Evolutionary conservation across 2,113 vertebrate genomes (phyloP).

Genomic region (Nicator chloris): DNA sequence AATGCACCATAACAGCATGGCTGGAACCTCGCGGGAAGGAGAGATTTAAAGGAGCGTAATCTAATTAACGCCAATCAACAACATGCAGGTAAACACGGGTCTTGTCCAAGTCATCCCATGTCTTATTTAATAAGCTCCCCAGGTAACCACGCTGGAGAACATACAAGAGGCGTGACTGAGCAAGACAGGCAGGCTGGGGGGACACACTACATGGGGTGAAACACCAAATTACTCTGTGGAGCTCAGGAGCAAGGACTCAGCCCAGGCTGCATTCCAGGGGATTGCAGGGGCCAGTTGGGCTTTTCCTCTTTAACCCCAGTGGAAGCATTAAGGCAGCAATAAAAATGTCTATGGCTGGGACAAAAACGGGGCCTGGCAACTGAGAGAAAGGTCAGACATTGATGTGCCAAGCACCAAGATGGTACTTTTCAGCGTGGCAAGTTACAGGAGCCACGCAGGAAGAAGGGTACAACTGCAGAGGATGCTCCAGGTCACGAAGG

Average conservation of each 20-base stretch:
- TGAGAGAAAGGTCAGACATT: background rate
- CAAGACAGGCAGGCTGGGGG: background rate
- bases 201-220: fast-evolving
- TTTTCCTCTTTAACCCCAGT: background rate
- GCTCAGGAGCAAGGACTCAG: background rate
- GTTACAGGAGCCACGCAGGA: fast-evolving
- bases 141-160: background rate
- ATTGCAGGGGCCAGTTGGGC: background rate
- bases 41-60: background rate
- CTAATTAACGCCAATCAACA: slow-evolving; percentile 39
- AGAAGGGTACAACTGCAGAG: no score
- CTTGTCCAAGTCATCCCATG: background rate
- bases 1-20: background rate
- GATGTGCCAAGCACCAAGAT: fast-evolving
- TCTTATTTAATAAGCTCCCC: slow-evolving; percentile 30
- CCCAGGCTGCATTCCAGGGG: fast-evolving
- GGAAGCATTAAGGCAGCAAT: background rate
- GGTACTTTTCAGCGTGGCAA: background rate
- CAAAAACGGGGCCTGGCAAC: fast-evolving
- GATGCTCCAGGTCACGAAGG: background rate
- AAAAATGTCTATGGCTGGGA: background rate
- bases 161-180: background rate
- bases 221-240: background rate
- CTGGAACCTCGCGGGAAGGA: background rate
- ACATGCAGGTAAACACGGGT: background rate